Evolutionary conservation across 2,888 invertebrate species (phyloP), one percentile per base, ranked within the genome.

Genomic region (Tetheella fluctuosa): DNA sequence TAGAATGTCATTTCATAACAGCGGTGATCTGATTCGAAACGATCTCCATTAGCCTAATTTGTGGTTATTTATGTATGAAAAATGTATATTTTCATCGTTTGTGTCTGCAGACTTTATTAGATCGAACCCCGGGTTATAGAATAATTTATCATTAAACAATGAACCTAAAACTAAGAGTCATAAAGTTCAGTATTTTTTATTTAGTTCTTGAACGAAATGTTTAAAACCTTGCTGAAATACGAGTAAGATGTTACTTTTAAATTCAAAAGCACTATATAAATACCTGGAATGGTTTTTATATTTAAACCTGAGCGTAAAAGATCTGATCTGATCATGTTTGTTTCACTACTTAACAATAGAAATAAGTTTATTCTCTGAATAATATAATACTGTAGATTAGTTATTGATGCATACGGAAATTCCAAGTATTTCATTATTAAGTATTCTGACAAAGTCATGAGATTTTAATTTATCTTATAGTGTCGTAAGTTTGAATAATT

Each of bases 41-140:
- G n/a, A 39, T 39, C 39, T n/a, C 42, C 42, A 20, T 48, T 48
- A 48, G 61, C 63, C 55, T 60, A 62, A 60, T 25, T 37, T n/a
- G 13, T 17, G 5, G 42, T 48, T 48, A 48, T 48, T 48, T 48
- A 48, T 48, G 20, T 52, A 8, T 15, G 17, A 17, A 23, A 25
- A 54, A 28, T 48, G 10, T 48, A 48, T 20, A 48, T 48, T 48
- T 48, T n/a, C n/a, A 48, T 48, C 17, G 42, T 1, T 20, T 1
- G 42, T 48, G 8, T 48, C 42, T 48, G 10, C 20, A 48, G 20
- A 48, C 8, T 48, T 48, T 20, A 17, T 48, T 48, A 48, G 17
- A 20, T 20, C 42, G 20, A 48, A 48, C 15, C 15, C 4, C 39
- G 15, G 39, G 15, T 12, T 48, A n/a, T 39, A 48, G 42, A 20